Conservation (phyloP, 2,113 vertebrate genomes). For the Amphiprion percula region DNA sequence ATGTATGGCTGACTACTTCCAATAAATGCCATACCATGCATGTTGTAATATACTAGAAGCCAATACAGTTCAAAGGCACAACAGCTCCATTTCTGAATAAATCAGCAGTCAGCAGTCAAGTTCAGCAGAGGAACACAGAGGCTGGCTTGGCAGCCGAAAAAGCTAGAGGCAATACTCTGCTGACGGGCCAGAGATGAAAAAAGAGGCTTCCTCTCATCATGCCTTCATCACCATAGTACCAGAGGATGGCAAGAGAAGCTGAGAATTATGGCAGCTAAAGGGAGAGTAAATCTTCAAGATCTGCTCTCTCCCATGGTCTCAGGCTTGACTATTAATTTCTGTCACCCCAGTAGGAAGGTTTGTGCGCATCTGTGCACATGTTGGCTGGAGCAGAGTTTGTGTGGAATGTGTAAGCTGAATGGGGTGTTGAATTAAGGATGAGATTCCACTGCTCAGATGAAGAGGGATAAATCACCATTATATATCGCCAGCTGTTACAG, state of each 20-base stretch:
- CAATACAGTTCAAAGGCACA: conserved; percentile 27
- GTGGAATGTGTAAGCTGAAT: conserved; percentile 16
- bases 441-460: conserved; percentile 20
- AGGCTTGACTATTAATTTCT: conserved; percentile 69
- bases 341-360: conserved; percentile 41
- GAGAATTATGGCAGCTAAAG: conserved; percentile 60
- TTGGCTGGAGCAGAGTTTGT: conserved; percentile 8
- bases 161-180: conserved; percentile 57
- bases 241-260: conserved; percentile 39
- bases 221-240: conserved; percentile 66
- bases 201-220: conserved; percentile 69
- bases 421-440: conserved; percentile 25
- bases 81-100: conserved; percentile 48
- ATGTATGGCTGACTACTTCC: conserved; percentile 8
- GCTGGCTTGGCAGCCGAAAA: conserved; percentile 48
- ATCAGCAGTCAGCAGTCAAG: conserved; percentile 51
- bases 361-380: conserved; percentile 53
- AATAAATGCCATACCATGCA: conserved; percentile 28
- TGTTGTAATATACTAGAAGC: conserved; percentile 29
- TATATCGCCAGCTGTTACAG: conserved; percentile 41
- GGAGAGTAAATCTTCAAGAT: conserved; percentile 69
- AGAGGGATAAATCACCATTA: conserved; percentile 24
- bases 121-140: conserved; percentile 45
- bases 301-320: conserved; percentile 32
- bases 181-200: conserved; percentile 71